Evolutionary conservation across 53 echinoderm and acorn worm species (phyloP).

Genomic region (Antedon mediterranea): DNA sequence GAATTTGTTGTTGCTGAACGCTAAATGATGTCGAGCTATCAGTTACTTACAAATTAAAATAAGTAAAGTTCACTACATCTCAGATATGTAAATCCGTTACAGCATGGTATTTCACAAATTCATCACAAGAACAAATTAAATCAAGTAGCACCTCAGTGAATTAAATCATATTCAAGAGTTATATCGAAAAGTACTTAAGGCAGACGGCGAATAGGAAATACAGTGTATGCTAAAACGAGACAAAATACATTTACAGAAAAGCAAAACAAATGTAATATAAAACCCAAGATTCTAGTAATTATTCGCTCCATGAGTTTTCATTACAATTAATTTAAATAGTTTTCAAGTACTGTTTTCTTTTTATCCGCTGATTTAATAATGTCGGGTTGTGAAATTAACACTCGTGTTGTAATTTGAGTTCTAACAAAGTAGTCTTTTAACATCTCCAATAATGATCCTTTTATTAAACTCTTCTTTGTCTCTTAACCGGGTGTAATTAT

Average conservation of each 20-base stretch:
- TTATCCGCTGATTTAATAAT: neutral
- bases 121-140: neutral
- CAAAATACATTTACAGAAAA: neutral
- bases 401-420: neutral
- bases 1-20: too few relatives aligned
- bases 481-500: neutral
- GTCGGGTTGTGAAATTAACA: neutral
- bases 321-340: slow-evolving; percentile 1
- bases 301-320: neutral
- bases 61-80: too few relatives aligned
- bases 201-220: neutral
- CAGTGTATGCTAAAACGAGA: neutral
- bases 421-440: neutral
- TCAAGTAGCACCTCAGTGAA: neutral
- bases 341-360: neutral
- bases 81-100: too few relatives aligned
- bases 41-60: too few relatives aligned
- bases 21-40: too few relatives aligned
- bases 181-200: neutral
- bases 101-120: neutral
- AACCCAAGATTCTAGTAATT: neutral
- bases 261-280: neutral
- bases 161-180: neutral
- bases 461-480: neutral
- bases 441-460: neutral